phyloP scores from a whole-genome alignment of 2,797 vertebrate species.

The Alosa sapidissima region DNA sequence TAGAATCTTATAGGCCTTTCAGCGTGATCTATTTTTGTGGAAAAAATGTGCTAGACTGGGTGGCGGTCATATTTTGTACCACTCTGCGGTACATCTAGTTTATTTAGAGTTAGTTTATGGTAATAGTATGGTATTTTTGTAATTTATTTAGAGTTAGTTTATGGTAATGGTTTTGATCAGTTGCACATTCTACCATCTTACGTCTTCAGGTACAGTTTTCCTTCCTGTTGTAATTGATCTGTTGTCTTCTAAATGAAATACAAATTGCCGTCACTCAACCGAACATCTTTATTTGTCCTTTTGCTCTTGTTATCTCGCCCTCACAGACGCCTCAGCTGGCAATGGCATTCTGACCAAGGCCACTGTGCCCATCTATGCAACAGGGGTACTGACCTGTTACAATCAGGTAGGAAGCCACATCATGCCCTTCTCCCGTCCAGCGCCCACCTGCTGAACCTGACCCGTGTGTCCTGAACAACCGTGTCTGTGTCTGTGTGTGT shows the following conservation, averaged over 20 bases:
- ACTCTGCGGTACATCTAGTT: too few species aligned
- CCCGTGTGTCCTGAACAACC: too few species aligned
- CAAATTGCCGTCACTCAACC: too few species aligned
- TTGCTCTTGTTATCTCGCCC: background rate
- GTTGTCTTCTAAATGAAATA: too few species aligned
- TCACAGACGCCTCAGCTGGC: constrained; percentile 83
- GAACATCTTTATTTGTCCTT: background rate
- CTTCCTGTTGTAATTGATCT: background rate
- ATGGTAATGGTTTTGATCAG: background rate
- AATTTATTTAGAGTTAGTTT: background rate
- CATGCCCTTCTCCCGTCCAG: background rate
- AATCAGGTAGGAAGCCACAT: constrained; percentile 83
- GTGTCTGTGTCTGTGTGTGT: too few species aligned
- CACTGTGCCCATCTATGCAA: constrained; percentile 98
- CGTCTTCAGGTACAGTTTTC: background rate
- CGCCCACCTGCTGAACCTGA: too few species aligned
- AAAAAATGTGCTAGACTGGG: too few species aligned
- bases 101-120: background rate
- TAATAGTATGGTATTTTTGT: too few species aligned
- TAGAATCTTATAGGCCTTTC: too few species aligned
- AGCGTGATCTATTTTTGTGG: too few species aligned
- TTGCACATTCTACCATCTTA: background rate
- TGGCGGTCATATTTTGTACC: too few species aligned
- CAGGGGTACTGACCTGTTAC: constrained; percentile 96
- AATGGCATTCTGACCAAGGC: constrained; percentile 97